Evolutionary conservation across 2,888 invertebrate genomes (phyloP).

Genomic region (Charanyca ferruginea): DNA sequence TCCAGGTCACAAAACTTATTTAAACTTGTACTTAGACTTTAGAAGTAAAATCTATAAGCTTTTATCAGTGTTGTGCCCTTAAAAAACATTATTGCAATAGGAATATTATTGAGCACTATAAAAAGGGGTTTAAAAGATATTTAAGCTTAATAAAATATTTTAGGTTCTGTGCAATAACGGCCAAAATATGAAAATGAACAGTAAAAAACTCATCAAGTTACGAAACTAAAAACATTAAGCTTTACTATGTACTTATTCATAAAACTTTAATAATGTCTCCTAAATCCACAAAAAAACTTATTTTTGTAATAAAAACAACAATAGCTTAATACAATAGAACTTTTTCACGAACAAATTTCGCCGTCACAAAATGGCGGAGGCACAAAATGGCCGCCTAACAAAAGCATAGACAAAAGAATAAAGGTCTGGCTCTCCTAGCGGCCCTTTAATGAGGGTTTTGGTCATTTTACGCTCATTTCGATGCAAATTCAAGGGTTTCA

Average conservation of each 20-base stretch:
- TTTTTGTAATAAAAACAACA: constrained; percentile 57
- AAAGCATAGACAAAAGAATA: constrained; percentile 86
- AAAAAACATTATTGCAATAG: constrained; percentile 10
- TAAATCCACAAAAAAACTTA: constrained; percentile 44
- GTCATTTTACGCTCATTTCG: constrained; percentile 88
- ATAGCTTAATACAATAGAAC: constrained; percentile 67
- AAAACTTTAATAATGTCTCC: constrained; percentile 35
- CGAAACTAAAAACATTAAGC: constrained; percentile 25
- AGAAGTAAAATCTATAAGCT: constrained; percentile 2
- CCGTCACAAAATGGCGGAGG: constrained; percentile 78
- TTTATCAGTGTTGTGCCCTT: constrained; percentile 13
- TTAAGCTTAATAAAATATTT: not conserved
- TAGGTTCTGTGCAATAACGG: not conserved
- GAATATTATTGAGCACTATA: constrained; percentile 2
- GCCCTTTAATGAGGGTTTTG: constrained; percentile 84
- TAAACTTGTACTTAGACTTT: not conserved
- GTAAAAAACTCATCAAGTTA: constrained; percentile 7
- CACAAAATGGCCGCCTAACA: constrained; percentile 76
- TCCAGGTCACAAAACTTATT: too few relatives aligned
- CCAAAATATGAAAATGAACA: constrained; percentile 22
- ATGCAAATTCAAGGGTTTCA: constrained; percentile 88
- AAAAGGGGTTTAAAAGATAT: constrained; percentile 2
- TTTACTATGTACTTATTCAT: constrained; percentile 22
- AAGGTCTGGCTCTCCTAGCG: constrained; percentile 78
- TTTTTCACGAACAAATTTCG: constrained; percentile 79